Evolutionary conservation across 1,140 invertebrate genomes (phyloP).

Genomic region (Cotesia chilonis): DNA sequence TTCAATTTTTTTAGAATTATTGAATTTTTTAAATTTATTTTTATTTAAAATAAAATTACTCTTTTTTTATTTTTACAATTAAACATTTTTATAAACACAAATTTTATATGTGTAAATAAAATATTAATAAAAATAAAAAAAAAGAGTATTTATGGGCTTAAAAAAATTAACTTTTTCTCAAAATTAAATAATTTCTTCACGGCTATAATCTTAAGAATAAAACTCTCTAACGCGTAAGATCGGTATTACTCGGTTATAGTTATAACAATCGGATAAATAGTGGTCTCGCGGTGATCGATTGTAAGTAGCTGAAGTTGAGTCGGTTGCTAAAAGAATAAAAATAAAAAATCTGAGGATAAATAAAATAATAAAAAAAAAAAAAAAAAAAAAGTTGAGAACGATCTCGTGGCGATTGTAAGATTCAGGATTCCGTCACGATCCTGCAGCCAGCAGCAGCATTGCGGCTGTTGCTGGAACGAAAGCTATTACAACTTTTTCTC

Average conservation of each 20-base stretch:
- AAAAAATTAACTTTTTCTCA: no score
- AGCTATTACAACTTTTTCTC: slow-evolving; percentile 34
- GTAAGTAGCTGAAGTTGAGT: not conserved
- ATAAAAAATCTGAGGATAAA: slow-evolving; percentile 27
- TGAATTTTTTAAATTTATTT: no score
- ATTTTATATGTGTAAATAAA: no score
- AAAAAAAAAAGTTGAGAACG: slow-evolving; percentile 25
- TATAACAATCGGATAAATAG: no score
- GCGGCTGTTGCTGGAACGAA: slow-evolving; percentile 39
- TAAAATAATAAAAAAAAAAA: slow-evolving; percentile 14
- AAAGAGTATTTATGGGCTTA: no score
- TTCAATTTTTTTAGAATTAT: not conserved
- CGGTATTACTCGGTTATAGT: no score
- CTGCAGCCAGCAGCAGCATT: slow-evolving; percentile 14
- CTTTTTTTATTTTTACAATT: not conserved
- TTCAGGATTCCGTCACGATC: slow-evolving; percentile 42
- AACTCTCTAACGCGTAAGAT: no score
- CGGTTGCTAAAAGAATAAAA: slow-evolving; percentile 15
- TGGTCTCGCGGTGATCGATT: slow-evolving; percentile 1
- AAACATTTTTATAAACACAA: not conserved
- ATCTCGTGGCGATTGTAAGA: slow-evolving; percentile 40
- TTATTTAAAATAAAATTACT: no score
- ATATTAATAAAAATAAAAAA: no score
- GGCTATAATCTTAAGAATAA: no score
- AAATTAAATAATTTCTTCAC: no score